Evolutionary conservation across 2,888 invertebrate genomes (phyloP).

Genomic region (Ectemnius lituratus): DNA sequence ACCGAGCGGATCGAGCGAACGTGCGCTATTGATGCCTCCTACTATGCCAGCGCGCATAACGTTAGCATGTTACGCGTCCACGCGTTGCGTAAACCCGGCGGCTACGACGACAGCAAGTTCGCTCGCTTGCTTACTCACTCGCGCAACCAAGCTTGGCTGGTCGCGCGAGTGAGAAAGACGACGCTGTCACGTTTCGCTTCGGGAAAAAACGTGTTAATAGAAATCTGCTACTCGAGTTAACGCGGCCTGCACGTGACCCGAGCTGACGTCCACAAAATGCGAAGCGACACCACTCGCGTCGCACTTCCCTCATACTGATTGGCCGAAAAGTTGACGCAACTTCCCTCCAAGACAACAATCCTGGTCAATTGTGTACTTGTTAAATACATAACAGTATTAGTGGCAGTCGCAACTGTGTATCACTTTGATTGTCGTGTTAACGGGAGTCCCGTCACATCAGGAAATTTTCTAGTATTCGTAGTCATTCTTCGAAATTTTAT

Average conservation of each 20-base stretch:
- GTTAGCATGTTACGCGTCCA: constrained; percentile 32
- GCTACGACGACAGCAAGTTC: background rate
- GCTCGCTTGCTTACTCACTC: constrained; percentile 20
- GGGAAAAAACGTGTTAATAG: constrained; percentile 39
- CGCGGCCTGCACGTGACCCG: constrained; percentile 43
- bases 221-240: constrained; percentile 29
- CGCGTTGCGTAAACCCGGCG: constrained; percentile 51
- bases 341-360: background rate
- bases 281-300: constrained; percentile 8
- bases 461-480: no score
- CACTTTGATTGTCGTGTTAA: no score
- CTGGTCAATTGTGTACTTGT: no score
- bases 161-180: no score
- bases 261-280: constrained; percentile 24
- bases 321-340: no score
- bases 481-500: no score
- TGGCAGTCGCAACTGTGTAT: no score
- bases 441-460: no score
- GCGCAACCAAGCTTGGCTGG: background rate
- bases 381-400: no score
- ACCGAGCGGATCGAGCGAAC: constrained; percentile 13
- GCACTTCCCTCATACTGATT: no score
- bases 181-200: constrained; percentile 47
- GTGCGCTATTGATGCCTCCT: constrained; percentile 48
- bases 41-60: constrained; percentile 29